Base-by-base conservation (phyloP, 2,113 vertebrate genomes). In the Sinocyclocheilus maitianheensis region DNA sequence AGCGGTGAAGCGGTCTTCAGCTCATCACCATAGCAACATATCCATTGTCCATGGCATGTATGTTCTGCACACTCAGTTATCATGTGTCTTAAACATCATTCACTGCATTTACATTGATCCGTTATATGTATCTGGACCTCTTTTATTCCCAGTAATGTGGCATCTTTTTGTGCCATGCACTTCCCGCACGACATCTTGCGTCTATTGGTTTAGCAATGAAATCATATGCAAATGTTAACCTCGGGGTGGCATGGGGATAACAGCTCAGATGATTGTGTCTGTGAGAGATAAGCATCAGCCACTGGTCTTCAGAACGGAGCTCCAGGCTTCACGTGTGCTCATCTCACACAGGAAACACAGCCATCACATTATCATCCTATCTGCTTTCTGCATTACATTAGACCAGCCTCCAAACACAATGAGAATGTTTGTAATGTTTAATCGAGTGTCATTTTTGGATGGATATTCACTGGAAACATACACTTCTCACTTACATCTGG, bases 21-120 rank as follows among this genome's bases (percentile, higher is more conserved):
- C 77, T 30, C 26, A 40, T 90, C 87, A 40, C 87, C 77, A 88
- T 89, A 65, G 89, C 77, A 88, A 88, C 89, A 53, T 84, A 55
- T 0, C 60, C 55, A 10, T 74, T 58, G 24, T 13, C 60, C 55
- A 81, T 18, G 4, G 43, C 46, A 14, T 83, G 48, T 86, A 81
- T 74, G 75, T 78, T 55, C 67, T 71, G 63, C 46, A 37, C 62
- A 51, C 63, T 69, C 69, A 14, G 13, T 71, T 26, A 84, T 72
- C 46, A 34, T 78, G 34, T 40, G 34, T 5, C 34, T 11, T 22
- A 22, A 9, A 11, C 37, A 43, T 4, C 20, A 24, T 24, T 48
- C n/a, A 0, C 22, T 48, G 5, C 78, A 24, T 46, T 65, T 10
- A 81, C 22, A 81, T 60, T 10, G 22, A 80, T 62, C 58, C 58